These are phyloP conservation scores for Tenebrosternarchus preto DNA, from an alignment of 2,113 vertebrate genomes.

Conservation along the genomic window DNA sequence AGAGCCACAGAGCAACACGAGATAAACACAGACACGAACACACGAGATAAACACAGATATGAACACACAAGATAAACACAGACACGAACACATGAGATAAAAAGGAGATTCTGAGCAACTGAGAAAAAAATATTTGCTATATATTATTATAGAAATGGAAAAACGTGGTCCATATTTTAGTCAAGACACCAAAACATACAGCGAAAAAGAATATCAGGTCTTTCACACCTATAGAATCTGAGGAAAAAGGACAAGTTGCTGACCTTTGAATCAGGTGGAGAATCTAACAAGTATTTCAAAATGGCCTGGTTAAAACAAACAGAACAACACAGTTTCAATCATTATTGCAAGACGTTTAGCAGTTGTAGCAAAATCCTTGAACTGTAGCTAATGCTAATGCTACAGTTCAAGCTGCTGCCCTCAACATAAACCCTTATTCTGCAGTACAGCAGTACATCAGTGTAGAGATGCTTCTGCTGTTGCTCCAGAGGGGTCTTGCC, in stretches of 20 bases:
- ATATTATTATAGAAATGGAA: too few species aligned
- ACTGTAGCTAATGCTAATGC: too few species aligned
- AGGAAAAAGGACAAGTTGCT: constrained; percentile 35
- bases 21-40: background rate
- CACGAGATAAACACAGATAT: too few species aligned
- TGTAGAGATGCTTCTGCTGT: too few species aligned
- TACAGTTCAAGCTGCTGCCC: too few species aligned
- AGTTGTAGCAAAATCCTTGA: too few species aligned
- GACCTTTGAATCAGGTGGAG: constrained; percentile 63
- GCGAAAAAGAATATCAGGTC: background rate
- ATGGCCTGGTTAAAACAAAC: constrained; percentile 73
- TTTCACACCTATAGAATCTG: background rate
- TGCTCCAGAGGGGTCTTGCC: constrained; percentile 59
- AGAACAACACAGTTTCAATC: background rate
- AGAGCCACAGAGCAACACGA: background rate
- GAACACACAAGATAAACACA: background rate
- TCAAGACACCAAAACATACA: background rate
- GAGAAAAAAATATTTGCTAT: too few species aligned
- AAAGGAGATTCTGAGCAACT: too few species aligned
- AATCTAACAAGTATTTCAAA: constrained; percentile 81
- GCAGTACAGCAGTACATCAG: too few species aligned
- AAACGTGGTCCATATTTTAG: too few species aligned
- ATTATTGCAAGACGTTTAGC: background rate
- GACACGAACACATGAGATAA: too few species aligned
- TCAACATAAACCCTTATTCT: too few species aligned